These are phyloP conservation scores for Zootoca vivipara DNA, from an alignment of 2,113 vertebrate species.

Conservation along the genomic window DNA sequence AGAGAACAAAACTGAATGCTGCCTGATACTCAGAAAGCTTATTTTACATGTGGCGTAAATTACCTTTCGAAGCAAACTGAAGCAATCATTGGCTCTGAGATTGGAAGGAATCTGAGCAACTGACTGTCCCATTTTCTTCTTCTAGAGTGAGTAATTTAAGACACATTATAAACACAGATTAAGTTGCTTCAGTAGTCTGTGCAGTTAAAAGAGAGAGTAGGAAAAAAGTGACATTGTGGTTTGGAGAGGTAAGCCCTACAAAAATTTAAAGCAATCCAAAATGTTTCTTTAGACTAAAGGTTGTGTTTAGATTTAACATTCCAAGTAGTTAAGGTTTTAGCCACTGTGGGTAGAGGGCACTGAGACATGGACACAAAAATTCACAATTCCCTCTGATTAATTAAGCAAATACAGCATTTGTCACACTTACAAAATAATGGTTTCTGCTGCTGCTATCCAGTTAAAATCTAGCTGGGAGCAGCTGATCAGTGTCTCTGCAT, in stretches of 20 bases:
- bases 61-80: conserved; percentile 36
- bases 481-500: neutral
- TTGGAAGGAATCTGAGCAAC: neutral
- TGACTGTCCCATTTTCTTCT: neutral
- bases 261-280: conserved; percentile 21
- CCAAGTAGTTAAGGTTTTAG: neutral
- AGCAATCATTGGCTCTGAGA: conserved; percentile 13
- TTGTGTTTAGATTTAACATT: conserved; percentile 24
- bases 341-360: neutral
- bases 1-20: conserved; percentile 8
- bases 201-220: neutral
- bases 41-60: neutral
- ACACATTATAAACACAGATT: neutral
- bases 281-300: conserved; percentile 24
- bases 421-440: neutral
- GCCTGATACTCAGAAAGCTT: conserved; percentile 19
- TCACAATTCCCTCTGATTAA: neutral
- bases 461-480: neutral
- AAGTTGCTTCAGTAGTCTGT: conserved; percentile 36
- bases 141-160: conserved; percentile 14
- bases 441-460: neutral
- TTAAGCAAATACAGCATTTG: conserved; percentile 14
- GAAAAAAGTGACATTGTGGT: neutral
- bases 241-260: neutral
- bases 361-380: neutral